Conservation (phyloP, 2,888 invertebrate genomes). For the Melolontha melolontha region DNA sequence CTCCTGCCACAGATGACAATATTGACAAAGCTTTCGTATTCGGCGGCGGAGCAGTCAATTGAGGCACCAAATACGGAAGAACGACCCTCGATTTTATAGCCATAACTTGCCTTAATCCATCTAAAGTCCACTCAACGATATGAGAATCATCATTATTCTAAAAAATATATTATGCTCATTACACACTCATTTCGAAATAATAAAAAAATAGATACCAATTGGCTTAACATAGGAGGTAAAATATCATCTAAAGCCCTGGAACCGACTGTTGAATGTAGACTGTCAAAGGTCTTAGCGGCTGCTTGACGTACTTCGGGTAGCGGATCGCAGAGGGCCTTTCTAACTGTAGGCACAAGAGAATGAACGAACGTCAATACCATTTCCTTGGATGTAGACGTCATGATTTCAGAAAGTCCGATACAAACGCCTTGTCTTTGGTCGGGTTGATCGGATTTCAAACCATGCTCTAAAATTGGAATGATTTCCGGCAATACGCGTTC, state of each 20-base stretch:
- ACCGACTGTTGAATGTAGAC: slow-evolving; percentile 94
- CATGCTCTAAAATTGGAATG: slow-evolving; percentile 95
- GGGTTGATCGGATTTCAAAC: slow-evolving; percentile 88
- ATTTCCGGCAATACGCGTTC: slow-evolving; percentile 98
- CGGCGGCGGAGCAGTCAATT: slow-evolving; percentile 88
- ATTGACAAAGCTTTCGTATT: slow-evolving; percentile 95
- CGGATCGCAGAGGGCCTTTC: slow-evolving; percentile 93
- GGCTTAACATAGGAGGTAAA: slow-evolving; percentile 88
- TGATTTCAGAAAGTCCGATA: slow-evolving; percentile 97
- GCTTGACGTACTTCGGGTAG: slow-evolving; percentile 92
- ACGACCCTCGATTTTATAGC: slow-evolving; percentile 95
- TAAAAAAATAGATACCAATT: slow-evolving; percentile 68
- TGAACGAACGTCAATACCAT: slow-evolving; percentile 92
- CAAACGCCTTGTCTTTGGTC: slow-evolving; percentile 99
- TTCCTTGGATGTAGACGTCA: slow-evolving; percentile 95
- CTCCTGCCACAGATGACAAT: slow-evolving; percentile 94
- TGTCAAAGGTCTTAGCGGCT: slow-evolving; percentile 97
- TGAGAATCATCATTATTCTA: slow-evolving; percentile 82
- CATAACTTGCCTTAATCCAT: slow-evolving; percentile 97
- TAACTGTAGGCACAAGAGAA: slow-evolving; percentile 92
- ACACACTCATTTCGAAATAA: slow-evolving; percentile 5
- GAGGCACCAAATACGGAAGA: slow-evolving; percentile 95
- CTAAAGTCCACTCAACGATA: slow-evolving; percentile 89
- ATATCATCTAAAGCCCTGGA: slow-evolving; percentile 96
- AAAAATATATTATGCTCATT: not conserved